phyloP scores from a whole-genome alignment of 2,113 vertebrate species.

The Rhombomys opimus region DNA sequence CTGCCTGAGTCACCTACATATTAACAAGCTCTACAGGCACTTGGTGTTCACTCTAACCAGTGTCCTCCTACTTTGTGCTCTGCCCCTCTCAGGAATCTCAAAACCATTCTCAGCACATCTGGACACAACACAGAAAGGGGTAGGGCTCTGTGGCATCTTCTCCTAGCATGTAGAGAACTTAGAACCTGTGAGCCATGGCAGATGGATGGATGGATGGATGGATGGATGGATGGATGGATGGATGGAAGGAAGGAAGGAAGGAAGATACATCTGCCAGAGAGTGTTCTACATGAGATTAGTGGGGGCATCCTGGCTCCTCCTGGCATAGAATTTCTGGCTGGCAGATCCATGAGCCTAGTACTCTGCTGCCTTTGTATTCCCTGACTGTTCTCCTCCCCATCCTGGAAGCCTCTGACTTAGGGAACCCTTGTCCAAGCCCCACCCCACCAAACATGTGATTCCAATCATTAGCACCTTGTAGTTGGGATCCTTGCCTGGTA shows the following conservation, averaged over 20 bases:
- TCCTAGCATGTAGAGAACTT: accelerated
- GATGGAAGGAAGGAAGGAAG: too few species aligned
- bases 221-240: accelerated
- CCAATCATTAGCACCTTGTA: constrained; percentile 75
- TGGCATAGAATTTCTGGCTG: neutral
- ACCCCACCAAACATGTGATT: neutral
- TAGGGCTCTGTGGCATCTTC: accelerated
- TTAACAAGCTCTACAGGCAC: neutral
- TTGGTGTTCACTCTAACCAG: neutral
- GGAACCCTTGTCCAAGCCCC: constrained; percentile 29
- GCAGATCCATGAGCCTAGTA: neutral
- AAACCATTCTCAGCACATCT: neutral
- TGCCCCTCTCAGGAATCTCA: neutral
- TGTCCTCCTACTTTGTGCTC: neutral
- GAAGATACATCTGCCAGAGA: neutral
- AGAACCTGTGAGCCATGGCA: accelerated
- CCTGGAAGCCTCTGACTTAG: neutral
- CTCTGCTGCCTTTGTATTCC: neutral
- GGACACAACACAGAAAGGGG: neutral
- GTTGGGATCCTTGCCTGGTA: constrained; percentile 68
- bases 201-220: accelerated
- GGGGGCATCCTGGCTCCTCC: neutral
- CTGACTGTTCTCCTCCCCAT: accelerated
- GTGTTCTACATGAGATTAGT: neutral
- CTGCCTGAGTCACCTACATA: neutral